Conservation (phyloP, 2,888 invertebrate genomes). For the Melanargia galathea region DNA sequence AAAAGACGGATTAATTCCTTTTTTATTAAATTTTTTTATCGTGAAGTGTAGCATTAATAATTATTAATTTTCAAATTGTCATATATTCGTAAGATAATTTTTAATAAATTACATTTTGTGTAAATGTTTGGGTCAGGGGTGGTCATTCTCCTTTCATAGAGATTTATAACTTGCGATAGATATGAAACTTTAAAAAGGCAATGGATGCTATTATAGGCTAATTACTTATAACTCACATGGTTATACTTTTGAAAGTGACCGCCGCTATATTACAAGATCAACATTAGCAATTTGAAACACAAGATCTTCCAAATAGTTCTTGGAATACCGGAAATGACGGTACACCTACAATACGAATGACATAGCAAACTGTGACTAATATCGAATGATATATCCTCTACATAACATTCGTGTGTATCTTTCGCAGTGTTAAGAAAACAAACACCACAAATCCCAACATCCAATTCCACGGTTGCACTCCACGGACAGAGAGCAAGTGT, state of each 20-base stretch:
- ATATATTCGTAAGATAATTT: too few species aligned
- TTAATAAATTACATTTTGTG: too few species aligned
- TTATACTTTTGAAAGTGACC: neutral
- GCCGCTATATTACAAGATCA: neutral
- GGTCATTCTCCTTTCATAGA: too few species aligned
- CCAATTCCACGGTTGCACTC: conserved; percentile 34
- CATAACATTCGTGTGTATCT: conserved; percentile 7
- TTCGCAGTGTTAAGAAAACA: conserved; percentile 14
- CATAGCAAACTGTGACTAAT: conserved; percentile 17
- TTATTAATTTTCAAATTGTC: too few species aligned
- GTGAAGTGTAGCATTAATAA: too few species aligned
- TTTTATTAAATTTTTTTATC: too few species aligned
- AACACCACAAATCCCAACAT: conserved; percentile 25
- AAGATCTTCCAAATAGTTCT: neutral
- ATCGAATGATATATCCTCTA: neutral
- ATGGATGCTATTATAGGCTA: too few species aligned
- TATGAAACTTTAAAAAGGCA: too few species aligned
- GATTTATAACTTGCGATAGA: too few species aligned
- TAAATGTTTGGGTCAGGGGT: too few species aligned
- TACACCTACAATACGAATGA: neutral
- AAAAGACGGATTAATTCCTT: too few species aligned
- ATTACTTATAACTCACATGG: too few species aligned
- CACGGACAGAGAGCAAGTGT: conserved; percentile 30
- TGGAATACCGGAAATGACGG: neutral
- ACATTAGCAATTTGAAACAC: neutral